Percentiles rank a stretch among this genome's conserved stretches.
phyloP scores from a whole-genome alignment of 2,888 invertebrate species.

The Clostera curtula region DNA sequence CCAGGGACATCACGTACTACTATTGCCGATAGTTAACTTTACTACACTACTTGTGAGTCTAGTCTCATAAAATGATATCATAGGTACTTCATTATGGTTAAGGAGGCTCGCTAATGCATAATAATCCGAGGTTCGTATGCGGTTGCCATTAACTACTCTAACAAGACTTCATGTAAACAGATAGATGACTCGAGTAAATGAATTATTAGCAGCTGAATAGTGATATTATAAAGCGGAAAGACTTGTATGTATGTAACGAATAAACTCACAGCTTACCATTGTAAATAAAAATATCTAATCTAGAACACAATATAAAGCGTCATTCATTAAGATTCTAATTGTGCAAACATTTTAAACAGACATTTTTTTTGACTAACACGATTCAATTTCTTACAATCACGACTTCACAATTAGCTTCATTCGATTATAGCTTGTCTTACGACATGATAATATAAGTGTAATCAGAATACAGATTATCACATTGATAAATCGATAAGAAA shows the following conservation, averaged over 20 bases:
- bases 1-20: no score
- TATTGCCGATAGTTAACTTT: slow-evolving; percentile 14
- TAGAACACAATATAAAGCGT: no score
- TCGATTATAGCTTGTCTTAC: slow-evolving; percentile 5
- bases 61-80: slow-evolving; percentile 35
- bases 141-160: no score
- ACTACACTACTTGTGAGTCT: slow-evolving; percentile 24
- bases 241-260: no score
- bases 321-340: no score
- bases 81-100: slow-evolving; percentile 35
- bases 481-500: slow-evolving; percentile 8
- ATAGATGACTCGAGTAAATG: slow-evolving; percentile 22
- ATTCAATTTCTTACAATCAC: no score
- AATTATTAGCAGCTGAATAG: slow-evolving; percentile 12
- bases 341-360: no score
- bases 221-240: no score
- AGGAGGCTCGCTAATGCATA: slow-evolving; percentile 33
- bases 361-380: no score
- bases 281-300: no score
- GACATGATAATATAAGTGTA: slow-evolving; percentile 5
- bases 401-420: slow-evolving; percentile 1
- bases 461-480: slow-evolving; percentile 10
- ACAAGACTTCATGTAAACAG: no score
- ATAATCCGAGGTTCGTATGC: slow-evolving; percentile 25
- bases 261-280: no score